Evolutionary conservation across 2,888 invertebrate genomes (phyloP), one percentile per base, ranked within the genome.

Genomic region (Monoplex corrugatus): DNA sequence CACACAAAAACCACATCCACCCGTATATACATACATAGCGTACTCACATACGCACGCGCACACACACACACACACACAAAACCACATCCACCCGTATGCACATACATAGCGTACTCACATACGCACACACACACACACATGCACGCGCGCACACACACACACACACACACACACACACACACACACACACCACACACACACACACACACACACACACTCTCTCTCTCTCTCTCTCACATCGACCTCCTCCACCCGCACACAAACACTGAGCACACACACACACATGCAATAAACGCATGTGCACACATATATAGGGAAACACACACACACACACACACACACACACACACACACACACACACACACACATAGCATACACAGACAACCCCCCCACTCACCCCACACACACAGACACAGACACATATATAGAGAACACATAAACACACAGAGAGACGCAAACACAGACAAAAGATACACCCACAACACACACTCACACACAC

Each of bases 401-500:
- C 8, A 50, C 50, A 50, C 19, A 8, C 50, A 50, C 50, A 50
- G 10, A 50, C 19, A 8, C 50, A 50, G 10, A 50, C 50, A 50
- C 50, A 16, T 10, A 28, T 38, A 6, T 6, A 57, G n/a, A n/a
- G n/a, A n/a, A n/a, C n/a, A 6, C 16, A 72, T 3, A 32, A 35
- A 32, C 78, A 38, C n/a, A n/a, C n/a, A n/a, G n/a, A 8, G n/a
- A 38, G 16, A 38, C 40, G 23, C 78, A 6, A 16, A 40, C 75
- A 38, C 75, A 6, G 6, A 38, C 0, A 19, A 40, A 38, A 19
- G 23, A 40, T 40, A 28, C 78, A 28, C 23, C 23, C 10, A 16
- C 35, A 63, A n/a, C 63, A 63, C 63, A 63, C 63, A 63, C 63
- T n/a, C n/a, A n/a, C n/a, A n/a, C n/a, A n/a, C n/a, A 63, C 63